These are phyloP conservation scores for Malacoraja senta DNA, from an alignment of 2,797 vertebrate species.

Conservation along the genomic window DNA sequence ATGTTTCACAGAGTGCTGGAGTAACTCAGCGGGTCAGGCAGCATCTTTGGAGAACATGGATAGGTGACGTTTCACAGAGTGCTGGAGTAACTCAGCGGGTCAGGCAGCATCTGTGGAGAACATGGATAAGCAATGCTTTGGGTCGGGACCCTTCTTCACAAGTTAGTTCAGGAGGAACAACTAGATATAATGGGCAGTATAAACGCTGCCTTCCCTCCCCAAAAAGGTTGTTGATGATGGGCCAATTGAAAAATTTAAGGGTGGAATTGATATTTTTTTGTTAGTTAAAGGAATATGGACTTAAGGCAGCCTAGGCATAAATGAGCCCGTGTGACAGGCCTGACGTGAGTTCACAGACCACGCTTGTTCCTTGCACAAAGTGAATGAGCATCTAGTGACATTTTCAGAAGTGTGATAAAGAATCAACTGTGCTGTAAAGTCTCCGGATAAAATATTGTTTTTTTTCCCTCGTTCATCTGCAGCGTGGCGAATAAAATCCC, in stretches of 20 bases:
- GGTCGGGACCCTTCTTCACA: neutral
- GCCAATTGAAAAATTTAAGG: neutral
- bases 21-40: too few relatives aligned
- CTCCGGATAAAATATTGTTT: neutral
- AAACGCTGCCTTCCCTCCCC: neutral
- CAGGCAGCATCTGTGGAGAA: too few relatives aligned
- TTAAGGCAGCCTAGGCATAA: neutral
- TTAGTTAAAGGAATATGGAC: neutral
- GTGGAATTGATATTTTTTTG: neutral
- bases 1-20: too few relatives aligned
- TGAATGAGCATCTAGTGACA: too few relatives aligned
- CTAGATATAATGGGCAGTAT: neutral
- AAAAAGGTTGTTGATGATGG: neutral
- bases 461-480: neutral
- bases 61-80: too few relatives aligned
- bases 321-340: neutral
- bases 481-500: neutral
- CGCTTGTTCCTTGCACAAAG: neutral
- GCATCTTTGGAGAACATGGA: too few relatives aligned
- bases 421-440: neutral
- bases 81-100: too few relatives aligned
- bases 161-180: neutral
- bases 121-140: too few relatives aligned
- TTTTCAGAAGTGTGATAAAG: neutral
- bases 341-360: neutral